Conservation (phyloP, 2,797 vertebrate species). For the Oryzias dopingdopingensis region DNA sequence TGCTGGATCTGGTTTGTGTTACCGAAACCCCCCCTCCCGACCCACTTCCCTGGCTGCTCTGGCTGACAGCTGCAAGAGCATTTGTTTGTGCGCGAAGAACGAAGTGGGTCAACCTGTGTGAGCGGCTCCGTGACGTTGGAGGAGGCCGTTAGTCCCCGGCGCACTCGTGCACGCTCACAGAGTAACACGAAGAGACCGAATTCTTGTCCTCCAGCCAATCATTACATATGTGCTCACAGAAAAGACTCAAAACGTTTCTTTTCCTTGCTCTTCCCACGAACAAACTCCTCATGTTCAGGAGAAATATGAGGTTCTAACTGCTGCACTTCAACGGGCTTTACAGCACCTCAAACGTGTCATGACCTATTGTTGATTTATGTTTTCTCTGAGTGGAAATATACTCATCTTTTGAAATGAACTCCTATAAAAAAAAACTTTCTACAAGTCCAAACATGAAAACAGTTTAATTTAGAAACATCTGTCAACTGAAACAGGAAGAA, state of each 20-base stretch:
- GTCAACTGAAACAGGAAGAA: no score
- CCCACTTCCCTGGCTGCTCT: constrained; percentile 19
- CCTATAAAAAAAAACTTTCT: no score
- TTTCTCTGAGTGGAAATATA: no score
- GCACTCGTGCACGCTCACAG: constrained; percentile 7
- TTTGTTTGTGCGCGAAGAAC: constrained; percentile 10
- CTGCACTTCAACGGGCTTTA: no score
- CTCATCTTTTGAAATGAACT: no score
- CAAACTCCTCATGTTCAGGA: background rate
- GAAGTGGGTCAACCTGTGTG: constrained; percentile 48
- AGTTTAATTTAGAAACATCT: no score
- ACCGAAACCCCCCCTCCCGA: background rate
- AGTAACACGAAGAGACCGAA: constrained; percentile 29
- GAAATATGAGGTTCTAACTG: background rate
- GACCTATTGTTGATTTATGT: no score
- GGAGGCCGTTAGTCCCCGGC: constrained; percentile 22
- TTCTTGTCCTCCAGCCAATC: constrained; percentile 58
- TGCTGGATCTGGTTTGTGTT: constrained; percentile 13
- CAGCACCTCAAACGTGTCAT: no score
- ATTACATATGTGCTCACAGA: constrained; percentile 51
- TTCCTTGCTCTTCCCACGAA: background rate
- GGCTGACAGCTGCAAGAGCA: constrained; percentile 51
- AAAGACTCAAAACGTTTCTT: background rate
- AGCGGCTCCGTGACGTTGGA: constrained; percentile 38
- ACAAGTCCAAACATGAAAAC: no score